Percentiles rank a stretch among this genome's conserved stretches.
These are phyloP conservation scores for Pycnomerus fuliginosus DNA, from an alignment of 2,888 invertebrate genomes.

Conservation along the genomic window DNA sequence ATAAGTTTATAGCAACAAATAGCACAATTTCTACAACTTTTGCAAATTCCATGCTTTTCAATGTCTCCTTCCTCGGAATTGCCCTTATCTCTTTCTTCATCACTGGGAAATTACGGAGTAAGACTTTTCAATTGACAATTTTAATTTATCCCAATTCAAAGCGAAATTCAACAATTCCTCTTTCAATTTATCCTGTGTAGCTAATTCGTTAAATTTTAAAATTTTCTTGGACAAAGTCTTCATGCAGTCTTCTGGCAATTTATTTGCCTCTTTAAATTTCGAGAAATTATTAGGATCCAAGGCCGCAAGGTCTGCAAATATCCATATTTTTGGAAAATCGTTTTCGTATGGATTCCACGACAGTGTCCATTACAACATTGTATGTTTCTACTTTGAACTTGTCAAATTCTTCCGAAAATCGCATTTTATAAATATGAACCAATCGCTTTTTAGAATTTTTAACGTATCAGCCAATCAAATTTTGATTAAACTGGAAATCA, in stretches of 20 bases:
- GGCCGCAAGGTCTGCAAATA: background rate
- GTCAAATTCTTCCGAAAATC: too few relatives aligned
- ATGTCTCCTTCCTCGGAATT: background rate
- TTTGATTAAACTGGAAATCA: background rate
- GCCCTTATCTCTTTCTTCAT: background rate
- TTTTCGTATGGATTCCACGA: conserved; percentile 1
- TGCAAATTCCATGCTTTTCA: background rate
- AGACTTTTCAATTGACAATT: conserved; percentile 2
- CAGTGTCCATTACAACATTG: conserved; percentile 5
- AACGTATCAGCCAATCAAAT: too few relatives aligned
- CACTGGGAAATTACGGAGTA: background rate
- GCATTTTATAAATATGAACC: too few relatives aligned
- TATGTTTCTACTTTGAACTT: background rate
- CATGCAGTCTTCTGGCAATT: background rate
- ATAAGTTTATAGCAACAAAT: too few relatives aligned
- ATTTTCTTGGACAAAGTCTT: conserved; percentile 3
- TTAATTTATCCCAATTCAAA: conserved; percentile 2
- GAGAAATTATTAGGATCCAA: conserved; percentile 1
- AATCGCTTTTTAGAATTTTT: too few relatives aligned
- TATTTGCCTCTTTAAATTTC: background rate
- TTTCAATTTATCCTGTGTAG: background rate
- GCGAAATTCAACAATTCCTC: conserved; percentile 1
- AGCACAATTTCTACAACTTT: conserved; percentile 12
- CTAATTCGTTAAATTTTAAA: background rate
- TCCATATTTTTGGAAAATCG: conserved; percentile 5